Evolutionary conservation across 2,113 vertebrate genomes (phyloP), one percentile per base, ranked within the genome.

Genomic region (Sitta europaea): DNA sequence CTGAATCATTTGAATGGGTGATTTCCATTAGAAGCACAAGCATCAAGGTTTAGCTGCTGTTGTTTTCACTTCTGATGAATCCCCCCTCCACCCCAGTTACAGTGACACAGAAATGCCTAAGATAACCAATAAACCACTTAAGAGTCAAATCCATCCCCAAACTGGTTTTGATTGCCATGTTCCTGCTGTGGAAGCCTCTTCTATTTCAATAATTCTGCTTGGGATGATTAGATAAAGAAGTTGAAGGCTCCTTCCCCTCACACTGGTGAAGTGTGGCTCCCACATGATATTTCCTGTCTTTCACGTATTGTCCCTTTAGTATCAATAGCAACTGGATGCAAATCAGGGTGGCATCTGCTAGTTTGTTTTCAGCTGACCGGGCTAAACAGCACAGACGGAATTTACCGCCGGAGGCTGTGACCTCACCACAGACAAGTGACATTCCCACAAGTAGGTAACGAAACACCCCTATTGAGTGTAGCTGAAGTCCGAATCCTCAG

Each of bases 401-500:
- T 94, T 94, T 94, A 81, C 92, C 23, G 3, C 75, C 92, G 88
- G 82, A 93, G 92, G 63, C 88, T 96, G 88, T 95, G 96, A 96
- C 90, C 88, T 96, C 82, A 88, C 88, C 94, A 71, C 90, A 95
- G 81, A 54, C 75, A 92, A 93, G 90, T 93, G 94, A 78, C 94
- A 94, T 96, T 95, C 92, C 93, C 82, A 92, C 85, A 95, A 93
- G 92, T 62, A 96, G 96, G 92, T 96, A 96, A 92, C 84, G 96
- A 95, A 95, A 88, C 88, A 80, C 59, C 82, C 82, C 82, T 77
- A 71, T 63, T 84, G 90, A 97, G 86, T 72, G 48, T 15, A 93
- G 68, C 75, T 75, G 0, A 80, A 93, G 78, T 90, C 92, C 78
- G 94, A 53, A 95, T 94, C 75, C 88, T 94, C 72, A 45, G 75